Evolutionary conservation across 2,113 vertebrate species (phyloP).

Genomic region (Dascyllus trimaculatus): DNA sequence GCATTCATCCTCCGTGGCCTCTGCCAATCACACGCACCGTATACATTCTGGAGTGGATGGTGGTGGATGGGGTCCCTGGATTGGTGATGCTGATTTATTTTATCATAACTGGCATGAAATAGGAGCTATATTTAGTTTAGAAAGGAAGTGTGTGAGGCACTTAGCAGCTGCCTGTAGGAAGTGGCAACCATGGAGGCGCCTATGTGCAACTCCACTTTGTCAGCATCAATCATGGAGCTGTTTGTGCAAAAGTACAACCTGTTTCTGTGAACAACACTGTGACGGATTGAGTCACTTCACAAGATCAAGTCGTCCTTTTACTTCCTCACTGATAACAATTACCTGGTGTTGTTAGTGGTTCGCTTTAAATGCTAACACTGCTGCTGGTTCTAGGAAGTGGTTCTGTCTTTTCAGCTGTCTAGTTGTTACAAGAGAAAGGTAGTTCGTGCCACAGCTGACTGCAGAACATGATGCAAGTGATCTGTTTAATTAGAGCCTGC

Average conservation of each 20-base stretch:
- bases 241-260: constrained; percentile 16
- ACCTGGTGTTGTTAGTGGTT: constrained; percentile 3
- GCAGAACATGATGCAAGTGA: constrained; percentile 38
- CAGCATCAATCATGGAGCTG: not conserved
- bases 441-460: not conserved
- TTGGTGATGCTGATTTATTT: not conserved
- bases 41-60: not conserved
- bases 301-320: not conserved
- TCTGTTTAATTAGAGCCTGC: constrained; percentile 49
- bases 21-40: not conserved
- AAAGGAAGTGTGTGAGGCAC: not conserved
- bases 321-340: not conserved
- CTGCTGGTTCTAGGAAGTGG: not conserved
- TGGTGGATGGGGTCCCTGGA: not conserved
- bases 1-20: not conserved
- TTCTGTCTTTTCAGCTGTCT: not conserved
- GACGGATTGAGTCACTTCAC: constrained; percentile 1
- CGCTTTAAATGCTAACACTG: not conserved
- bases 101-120: not conserved
- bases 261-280: not conserved
- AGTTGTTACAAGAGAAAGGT: not conserved
- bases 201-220: constrained; percentile 20
- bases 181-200: not conserved
- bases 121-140: not conserved
- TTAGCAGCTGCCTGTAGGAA: constrained; percentile 25